These are phyloP conservation scores for Chrosomus eos DNA, from an alignment of 2,797 vertebrate species.

Conservation along the genomic window DNA sequence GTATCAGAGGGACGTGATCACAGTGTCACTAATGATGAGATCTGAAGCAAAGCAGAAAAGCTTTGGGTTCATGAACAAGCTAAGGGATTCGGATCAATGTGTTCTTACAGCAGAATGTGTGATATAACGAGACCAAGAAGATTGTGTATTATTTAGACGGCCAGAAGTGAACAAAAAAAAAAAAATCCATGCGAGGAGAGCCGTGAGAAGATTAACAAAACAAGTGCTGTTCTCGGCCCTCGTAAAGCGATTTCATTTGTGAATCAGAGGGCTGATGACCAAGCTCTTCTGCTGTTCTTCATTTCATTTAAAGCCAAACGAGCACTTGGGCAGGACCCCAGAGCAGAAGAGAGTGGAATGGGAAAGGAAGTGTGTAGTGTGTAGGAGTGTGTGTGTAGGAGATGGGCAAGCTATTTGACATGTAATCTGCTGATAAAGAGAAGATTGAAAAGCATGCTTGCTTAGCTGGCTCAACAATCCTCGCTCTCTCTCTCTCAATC, in stretches of 20 bases:
- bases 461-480: conserved; percentile 15
- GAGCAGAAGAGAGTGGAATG: neutral
- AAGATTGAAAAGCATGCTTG: conserved; percentile 33
- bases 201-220: neutral
- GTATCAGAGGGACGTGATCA: neutral
- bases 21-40: conserved; percentile 11
- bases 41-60: neutral
- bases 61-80: conserved; percentile 15
- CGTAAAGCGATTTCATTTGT: conserved; percentile 22
- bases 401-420: conserved; percentile 26
- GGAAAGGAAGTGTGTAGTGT: conserved; percentile 17
- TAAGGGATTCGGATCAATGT: conserved; percentile 4
- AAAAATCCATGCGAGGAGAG: conserved; percentile 16
- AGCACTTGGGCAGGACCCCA: conserved; percentile 4
- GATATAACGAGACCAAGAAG: neutral
- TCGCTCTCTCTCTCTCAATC: neutral
- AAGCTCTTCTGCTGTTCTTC: conserved; percentile 2
- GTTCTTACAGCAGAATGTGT: neutral
- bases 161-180: neutral
- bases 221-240: neutral
- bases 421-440: conserved; percentile 33
- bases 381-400: conserved; percentile 3
- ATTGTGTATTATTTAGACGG: conserved; percentile 6
- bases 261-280: conserved; percentile 26
- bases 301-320: conserved; percentile 23